phyloP scores from a whole-genome alignment of 2,888 invertebrate genomes.

The Drosophila anomelani region DNA sequence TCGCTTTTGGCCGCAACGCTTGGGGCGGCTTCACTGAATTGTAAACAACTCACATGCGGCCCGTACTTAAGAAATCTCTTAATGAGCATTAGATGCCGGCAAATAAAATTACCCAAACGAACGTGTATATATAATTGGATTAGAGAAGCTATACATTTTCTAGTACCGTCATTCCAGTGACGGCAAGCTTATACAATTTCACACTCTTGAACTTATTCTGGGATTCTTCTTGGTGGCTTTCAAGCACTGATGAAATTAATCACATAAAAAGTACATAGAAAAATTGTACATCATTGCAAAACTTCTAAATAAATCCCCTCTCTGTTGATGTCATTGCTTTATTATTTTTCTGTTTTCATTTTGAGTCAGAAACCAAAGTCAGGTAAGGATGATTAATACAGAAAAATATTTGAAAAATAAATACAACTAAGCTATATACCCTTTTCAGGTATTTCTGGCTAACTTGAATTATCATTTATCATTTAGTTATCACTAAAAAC shows the following conservation, averaged over 20 bases:
- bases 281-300: not conserved
- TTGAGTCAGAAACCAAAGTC: not conserved
- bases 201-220: not conserved
- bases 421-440: not conserved
- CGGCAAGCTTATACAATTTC: conserved; percentile 7
- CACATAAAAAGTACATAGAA: not conserved
- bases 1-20: conserved; percentile 29
- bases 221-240: not conserved
- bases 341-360: not conserved
- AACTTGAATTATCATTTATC: not conserved
- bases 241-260: not conserved
- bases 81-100: conserved; percentile 72
- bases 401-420: not conserved
- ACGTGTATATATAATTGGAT: conserved; percentile 64
- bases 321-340: conserved; percentile 1
- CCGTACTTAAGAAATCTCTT: conserved; percentile 65
- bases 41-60: conserved; percentile 70
- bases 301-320: not conserved
- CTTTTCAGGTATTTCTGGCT: not conserved
- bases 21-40: conserved; percentile 51
- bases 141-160: conserved; percentile 49
- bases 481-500: not conserved
- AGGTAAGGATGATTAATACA: not conserved
- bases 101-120: conserved; percentile 65
- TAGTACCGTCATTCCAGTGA: conserved; percentile 19